phyloP scores from a whole-genome alignment of 1,140 invertebrate species.

The Anoplolepis gracilipes region DNA sequence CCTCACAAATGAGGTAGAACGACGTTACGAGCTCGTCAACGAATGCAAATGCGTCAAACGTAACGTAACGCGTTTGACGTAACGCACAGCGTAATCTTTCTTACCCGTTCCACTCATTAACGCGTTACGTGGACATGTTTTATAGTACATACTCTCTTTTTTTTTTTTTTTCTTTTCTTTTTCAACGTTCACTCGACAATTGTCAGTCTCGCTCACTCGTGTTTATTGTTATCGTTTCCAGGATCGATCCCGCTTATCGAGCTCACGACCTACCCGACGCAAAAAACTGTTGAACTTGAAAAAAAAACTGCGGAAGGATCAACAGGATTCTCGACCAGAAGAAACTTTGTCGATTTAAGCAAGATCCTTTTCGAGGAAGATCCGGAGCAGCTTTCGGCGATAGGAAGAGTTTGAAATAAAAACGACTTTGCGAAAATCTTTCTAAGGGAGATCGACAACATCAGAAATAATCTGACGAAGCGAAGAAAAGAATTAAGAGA shows the following conservation, averaged over 20 bases:
- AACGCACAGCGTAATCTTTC: conserved; percentile 20
- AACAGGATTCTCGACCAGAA: neutral
- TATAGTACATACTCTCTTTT: neutral
- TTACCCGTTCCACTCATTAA: conserved; percentile 27
- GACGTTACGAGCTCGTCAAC: conserved; percentile 20
- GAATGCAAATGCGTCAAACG: conserved; percentile 4
- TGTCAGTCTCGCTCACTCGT: conserved; percentile 2
- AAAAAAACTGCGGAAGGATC: conserved; percentile 1
- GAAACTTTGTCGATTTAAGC: neutral
- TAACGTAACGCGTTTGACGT: conserved; percentile 17
- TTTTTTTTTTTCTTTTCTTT: neutral
- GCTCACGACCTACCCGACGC: conserved; percentile 1
- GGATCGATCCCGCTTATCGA: conserved; percentile 34
- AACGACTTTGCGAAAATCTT: neutral
- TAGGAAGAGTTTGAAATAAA: conserved; percentile 5
- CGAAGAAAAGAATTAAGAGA: neutral
- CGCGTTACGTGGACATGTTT: conserved; percentile 34
- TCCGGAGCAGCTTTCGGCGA: neutral
- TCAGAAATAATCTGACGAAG: neutral
- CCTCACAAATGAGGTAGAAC: conserved; percentile 16
- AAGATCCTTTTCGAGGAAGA: neutral
- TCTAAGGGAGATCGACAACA: neutral
- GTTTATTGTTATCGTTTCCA: conserved; percentile 33
- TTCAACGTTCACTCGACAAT: neutral
- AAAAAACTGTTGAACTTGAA: conserved; percentile 35